Evolutionary conservation across 1,140 invertebrate species (phyloP).

Genomic region (Callitettix versicolor): DNA sequence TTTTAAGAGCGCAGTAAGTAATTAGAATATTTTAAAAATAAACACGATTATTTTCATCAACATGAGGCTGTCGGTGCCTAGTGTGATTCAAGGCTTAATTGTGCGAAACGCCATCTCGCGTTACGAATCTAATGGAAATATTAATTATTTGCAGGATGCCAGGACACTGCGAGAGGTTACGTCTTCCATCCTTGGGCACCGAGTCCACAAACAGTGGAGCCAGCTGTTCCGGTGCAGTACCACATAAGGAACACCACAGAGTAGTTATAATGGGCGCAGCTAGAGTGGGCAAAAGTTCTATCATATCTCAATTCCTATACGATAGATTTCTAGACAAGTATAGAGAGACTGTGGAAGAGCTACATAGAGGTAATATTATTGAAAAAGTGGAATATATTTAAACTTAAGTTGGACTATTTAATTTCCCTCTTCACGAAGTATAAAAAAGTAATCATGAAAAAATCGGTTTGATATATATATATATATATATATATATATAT

Average conservation of each 20-base stretch:
- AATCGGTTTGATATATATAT: too few species aligned
- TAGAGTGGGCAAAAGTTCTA: constrained; percentile 45
- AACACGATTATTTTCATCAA: too few species aligned
- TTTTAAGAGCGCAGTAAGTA: too few species aligned
- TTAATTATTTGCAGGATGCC: too few species aligned
- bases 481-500: too few species aligned
- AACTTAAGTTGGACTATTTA: not conserved
- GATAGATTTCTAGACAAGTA: constrained; percentile 40
- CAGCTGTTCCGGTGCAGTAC: constrained; percentile 8
- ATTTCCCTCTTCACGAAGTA: too few species aligned
- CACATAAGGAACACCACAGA: constrained; percentile 30
- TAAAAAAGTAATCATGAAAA: too few species aligned
- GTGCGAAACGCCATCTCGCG: too few species aligned
- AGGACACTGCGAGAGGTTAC: constrained; percentile 23
- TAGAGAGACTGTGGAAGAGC: constrained; percentile 45
- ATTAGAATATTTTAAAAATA: too few species aligned
- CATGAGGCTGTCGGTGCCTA: too few species aligned
- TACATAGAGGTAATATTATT: constrained; percentile 41
- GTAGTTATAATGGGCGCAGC: constrained; percentile 38
- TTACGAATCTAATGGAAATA: too few species aligned
- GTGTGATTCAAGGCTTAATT: too few species aligned
- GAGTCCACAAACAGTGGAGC: constrained; percentile 18
- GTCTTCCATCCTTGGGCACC: constrained; percentile 27
- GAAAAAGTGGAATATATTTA: constrained; percentile 33
- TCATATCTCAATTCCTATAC: constrained; percentile 49